phyloP scores from a whole-genome alignment of 2,888 invertebrate species.

The Harpagoxenus sublaevis region DNA sequence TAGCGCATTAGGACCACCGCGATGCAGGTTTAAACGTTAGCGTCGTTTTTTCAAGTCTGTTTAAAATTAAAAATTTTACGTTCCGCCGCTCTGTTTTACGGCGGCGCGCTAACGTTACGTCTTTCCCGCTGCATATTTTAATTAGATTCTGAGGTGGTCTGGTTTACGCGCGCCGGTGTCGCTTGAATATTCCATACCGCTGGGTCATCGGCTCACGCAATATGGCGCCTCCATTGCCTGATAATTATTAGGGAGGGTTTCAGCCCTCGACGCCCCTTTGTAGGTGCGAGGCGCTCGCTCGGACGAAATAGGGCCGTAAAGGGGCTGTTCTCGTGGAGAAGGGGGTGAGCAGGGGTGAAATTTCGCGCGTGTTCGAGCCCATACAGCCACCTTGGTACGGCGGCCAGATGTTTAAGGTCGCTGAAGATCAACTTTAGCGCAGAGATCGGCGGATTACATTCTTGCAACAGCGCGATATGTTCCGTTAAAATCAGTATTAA shows the following conservation, averaged over 20 bases:
- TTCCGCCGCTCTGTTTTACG: background rate
- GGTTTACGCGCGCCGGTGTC: constrained; percentile 30
- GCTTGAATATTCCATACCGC: constrained; percentile 65
- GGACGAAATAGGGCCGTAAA: constrained; percentile 65
- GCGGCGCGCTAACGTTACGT: background rate
- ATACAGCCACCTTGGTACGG: constrained; percentile 34
- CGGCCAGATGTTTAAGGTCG: constrained; percentile 67
- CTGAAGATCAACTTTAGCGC: constrained; percentile 63
- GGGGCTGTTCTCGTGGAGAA: constrained; percentile 61
- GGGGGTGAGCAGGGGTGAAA: constrained; percentile 76
- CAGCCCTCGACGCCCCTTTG: constrained; percentile 56
- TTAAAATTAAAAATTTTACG: constrained; percentile 40
- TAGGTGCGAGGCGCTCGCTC: constrained; percentile 62
- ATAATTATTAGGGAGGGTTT: constrained; percentile 75
- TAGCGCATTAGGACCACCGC: background rate
- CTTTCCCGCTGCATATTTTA: constrained; percentile 48
- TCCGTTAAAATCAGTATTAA: background rate
- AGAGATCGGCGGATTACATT: background rate
- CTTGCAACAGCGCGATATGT: background rate
- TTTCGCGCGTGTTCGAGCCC: constrained; percentile 83
- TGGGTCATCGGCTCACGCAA: constrained; percentile 65
- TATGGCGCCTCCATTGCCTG: constrained; percentile 69
- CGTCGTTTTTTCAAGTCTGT: background rate
- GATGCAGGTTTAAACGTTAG: background rate
- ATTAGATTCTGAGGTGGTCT: constrained; percentile 47